Percentiles rank a stretch among this genome's conserved stretches.
Conservation (phyloP, 2,797 vertebrate species). For the Lagodon rhomboides region DNA sequence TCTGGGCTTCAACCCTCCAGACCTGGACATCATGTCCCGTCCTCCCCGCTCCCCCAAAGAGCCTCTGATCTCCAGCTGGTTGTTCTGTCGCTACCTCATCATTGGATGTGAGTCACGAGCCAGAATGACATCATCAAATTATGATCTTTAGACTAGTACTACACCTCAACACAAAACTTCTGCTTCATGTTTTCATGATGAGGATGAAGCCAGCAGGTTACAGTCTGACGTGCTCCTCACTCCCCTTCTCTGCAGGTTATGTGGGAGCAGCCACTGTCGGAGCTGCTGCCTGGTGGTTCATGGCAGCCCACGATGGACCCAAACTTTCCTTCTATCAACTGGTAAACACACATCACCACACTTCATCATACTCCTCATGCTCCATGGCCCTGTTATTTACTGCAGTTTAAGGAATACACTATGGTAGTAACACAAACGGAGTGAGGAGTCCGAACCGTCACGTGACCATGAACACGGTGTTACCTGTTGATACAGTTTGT, state of each 20-base stretch:
- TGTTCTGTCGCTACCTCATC: slow-evolving; percentile 89
- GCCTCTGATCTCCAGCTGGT: slow-evolving; percentile 87
- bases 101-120: slow-evolving; percentile 82
- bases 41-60: slow-evolving; percentile 86
- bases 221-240: not conserved
- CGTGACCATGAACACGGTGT: not conserved
- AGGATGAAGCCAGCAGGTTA: not conserved
- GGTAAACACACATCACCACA: slow-evolving; percentile 62
- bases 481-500: not conserved
- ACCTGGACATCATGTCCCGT: slow-evolving; percentile 88
- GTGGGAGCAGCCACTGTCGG: slow-evolving; percentile 87
- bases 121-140: not conserved
- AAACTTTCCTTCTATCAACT: slow-evolving; percentile 85
- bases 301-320: slow-evolving; percentile 87
- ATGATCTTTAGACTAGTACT: not conserved
- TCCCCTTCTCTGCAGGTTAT: slow-evolving; percentile 74
- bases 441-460: not conserved
- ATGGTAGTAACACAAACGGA: not conserved
- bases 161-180: not conserved
- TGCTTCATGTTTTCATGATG: not conserved
- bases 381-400: not conserved
- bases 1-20: slow-evolving; percentile 87
- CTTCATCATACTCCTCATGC: too few relatives aligned
- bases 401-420: not conserved
- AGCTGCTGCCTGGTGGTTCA: slow-evolving; percentile 90